These are phyloP conservation scores for Enoplolaimus lenunculus DNA, from an alignment of 2,888 invertebrate species.

Conservation along the genomic window DNA sequence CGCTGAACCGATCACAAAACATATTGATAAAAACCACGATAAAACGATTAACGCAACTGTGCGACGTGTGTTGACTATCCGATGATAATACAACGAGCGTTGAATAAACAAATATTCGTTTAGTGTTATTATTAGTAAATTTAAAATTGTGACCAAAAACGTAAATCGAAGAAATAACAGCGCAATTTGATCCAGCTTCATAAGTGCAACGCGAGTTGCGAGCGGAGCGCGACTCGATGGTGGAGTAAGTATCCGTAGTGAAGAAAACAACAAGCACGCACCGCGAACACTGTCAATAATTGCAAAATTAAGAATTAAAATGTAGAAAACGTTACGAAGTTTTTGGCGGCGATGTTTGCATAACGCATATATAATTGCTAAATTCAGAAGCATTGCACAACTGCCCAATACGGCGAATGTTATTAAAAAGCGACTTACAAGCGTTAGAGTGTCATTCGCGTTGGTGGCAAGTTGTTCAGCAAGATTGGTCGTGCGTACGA, in stretches of 20 bases:
- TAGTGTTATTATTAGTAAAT: constrained; percentile 31
- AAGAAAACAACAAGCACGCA: constrained; percentile 17
- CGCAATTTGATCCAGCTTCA: constrained; percentile 27
- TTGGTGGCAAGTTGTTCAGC: too few species aligned
- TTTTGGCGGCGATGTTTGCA: not conserved
- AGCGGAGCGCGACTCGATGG: too few species aligned
- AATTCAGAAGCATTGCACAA: not conserved
- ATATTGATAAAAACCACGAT: too few species aligned
- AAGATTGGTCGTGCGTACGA: too few species aligned
- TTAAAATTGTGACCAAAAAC: constrained; percentile 32
- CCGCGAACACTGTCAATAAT: constrained; percentile 32
- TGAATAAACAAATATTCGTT: constrained; percentile 32
- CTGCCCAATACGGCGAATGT: constrained; percentile 4
- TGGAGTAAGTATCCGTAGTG: constrained; percentile 15
- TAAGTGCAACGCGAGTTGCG: constrained; percentile 17
- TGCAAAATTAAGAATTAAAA: constrained; percentile 31
- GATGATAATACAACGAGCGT: constrained; percentile 29
- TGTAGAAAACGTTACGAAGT: constrained; percentile 29
- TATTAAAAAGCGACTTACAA: not conserved
- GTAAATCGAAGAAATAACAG: constrained; percentile 26
- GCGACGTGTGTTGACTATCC: constrained; percentile 27
- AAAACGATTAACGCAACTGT: too few species aligned
- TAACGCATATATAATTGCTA: not conserved
- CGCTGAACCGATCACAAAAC: too few species aligned
- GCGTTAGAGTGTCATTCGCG: too few species aligned